A percentile compares a stretch with the other conserved stretches of the same genome.
Evolutionary conservation across 2,797 vertebrate genomes (phyloP).

Genomic region (Aldrovandia affinis): DNA sequence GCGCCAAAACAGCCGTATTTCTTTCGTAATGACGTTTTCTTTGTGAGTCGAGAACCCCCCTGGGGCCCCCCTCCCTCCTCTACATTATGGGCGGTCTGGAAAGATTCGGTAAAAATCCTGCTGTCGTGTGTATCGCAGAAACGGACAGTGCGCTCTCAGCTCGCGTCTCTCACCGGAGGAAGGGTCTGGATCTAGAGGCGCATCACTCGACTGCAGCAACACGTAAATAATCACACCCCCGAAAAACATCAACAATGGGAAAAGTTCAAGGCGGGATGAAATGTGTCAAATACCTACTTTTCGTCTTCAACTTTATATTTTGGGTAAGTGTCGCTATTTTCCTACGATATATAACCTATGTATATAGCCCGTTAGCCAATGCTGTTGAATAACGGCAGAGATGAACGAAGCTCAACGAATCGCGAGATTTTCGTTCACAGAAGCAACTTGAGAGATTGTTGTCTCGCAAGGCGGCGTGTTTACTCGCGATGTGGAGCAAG

Average conservation of each 20-base stretch:
- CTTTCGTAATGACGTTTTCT: background rate
- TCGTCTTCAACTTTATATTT: constrained; percentile 93
- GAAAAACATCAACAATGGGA: constrained; percentile 86
- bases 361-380: background rate
- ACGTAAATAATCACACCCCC: constrained; percentile 23
- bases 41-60: constrained; percentile 55
- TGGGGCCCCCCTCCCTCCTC: constrained; percentile 53
- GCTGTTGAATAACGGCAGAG: background rate
- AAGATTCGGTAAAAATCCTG: constrained; percentile 66
- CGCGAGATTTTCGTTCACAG: background rate
- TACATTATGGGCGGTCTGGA: constrained; percentile 72
- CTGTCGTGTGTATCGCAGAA: constrained; percentile 47
- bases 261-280: constrained; percentile 87
- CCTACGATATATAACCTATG: background rate
- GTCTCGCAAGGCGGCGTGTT: background rate
- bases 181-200: constrained; percentile 48
- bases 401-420: background rate
- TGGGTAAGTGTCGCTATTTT: constrained; percentile 81
- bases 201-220: constrained; percentile 20
- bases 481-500: background rate
- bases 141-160: constrained; percentile 49
- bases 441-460: background rate
- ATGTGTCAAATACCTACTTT: constrained; percentile 90
- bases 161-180: constrained; percentile 33
- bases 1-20: background rate